Evolutionary conservation across 2,888 invertebrate species (phyloP).

Genomic region (Matsumyia berberina): DNA sequence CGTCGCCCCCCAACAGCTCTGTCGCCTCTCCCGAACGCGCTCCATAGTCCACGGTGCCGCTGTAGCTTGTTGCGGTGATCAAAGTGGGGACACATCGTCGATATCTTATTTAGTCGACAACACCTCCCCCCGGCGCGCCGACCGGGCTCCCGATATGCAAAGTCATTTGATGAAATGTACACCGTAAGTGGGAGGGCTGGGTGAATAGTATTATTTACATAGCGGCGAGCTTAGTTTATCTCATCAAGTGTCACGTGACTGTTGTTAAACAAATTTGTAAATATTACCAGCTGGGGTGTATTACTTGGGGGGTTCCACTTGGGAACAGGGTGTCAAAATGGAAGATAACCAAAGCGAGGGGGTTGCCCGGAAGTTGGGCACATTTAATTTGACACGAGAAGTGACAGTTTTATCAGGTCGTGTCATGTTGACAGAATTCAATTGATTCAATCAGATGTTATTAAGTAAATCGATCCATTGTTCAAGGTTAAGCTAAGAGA

Average conservation of each 20-base stretch:
- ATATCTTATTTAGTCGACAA: conserved; percentile 18
- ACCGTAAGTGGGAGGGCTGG: conserved; percentile 7
- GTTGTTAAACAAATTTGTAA: conserved; percentile 34
- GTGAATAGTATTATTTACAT: conserved; percentile 38
- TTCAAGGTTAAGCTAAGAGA: no score
- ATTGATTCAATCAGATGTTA: no score
- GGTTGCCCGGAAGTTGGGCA: background rate
- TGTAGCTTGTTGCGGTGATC: conserved; percentile 14
- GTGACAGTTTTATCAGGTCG: background rate
- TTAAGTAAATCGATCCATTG: no score
- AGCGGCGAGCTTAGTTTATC: conserved; percentile 37
- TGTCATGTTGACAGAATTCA: background rate
- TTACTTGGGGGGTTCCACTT: no score
- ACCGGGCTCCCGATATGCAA: background rate
- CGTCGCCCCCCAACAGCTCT: background rate
- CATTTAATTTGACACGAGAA: background rate
- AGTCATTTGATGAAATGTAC: conserved; percentile 32
- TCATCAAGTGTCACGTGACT: conserved; percentile 49
- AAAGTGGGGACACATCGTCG: conserved; percentile 22
- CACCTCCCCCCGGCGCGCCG: background rate
- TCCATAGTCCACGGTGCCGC: background rate
- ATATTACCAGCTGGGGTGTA: background rate
- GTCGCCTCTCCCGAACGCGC: background rate
- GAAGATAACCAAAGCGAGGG: no score
- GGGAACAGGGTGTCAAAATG: no score